phyloP scores from a whole-genome alignment of 2,888 invertebrate species.

The Heliconius ismenius region DNA sequence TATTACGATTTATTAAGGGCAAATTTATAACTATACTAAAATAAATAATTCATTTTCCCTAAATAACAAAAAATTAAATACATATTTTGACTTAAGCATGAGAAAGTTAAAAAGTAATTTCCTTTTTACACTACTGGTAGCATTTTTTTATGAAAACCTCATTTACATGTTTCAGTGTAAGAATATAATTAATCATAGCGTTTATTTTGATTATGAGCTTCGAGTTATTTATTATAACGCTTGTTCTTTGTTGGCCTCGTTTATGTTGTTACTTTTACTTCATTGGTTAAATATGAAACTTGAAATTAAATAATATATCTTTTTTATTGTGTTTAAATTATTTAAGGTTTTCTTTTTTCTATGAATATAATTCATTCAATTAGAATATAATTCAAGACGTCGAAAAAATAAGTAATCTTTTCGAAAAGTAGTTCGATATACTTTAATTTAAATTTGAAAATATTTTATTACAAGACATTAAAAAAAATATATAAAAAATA shows the following conservation, averaged over 20 bases:
- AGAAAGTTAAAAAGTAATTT: constrained; percentile 43
- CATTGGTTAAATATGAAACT: neutral
- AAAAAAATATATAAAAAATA: no score
- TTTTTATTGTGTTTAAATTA: neutral
- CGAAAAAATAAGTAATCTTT: no score
- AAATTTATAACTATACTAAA: no score
- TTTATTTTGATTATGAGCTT: constrained; percentile 23
- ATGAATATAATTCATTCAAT: no score
- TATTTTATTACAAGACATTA: no score
- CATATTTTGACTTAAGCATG: constrained; percentile 22
- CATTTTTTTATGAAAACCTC: constrained; percentile 34
- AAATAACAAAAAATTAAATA: no score
- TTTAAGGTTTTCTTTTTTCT: neutral
- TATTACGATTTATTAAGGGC: no score
- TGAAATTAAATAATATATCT: neutral
- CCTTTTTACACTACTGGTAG: constrained; percentile 29
- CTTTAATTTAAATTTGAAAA: no score
- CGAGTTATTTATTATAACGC: neutral
- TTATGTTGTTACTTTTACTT: constrained; percentile 4
- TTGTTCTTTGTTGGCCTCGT: neutral
- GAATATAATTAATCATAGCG: constrained; percentile 26
- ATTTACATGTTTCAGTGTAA: constrained; percentile 37
- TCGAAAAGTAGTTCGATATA: no score
- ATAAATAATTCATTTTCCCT: no score
- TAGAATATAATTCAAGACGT: neutral